These are phyloP conservation scores for Physella acuta DNA, from an alignment of 1,140 invertebrate species.

Conservation along the genomic window DNA sequence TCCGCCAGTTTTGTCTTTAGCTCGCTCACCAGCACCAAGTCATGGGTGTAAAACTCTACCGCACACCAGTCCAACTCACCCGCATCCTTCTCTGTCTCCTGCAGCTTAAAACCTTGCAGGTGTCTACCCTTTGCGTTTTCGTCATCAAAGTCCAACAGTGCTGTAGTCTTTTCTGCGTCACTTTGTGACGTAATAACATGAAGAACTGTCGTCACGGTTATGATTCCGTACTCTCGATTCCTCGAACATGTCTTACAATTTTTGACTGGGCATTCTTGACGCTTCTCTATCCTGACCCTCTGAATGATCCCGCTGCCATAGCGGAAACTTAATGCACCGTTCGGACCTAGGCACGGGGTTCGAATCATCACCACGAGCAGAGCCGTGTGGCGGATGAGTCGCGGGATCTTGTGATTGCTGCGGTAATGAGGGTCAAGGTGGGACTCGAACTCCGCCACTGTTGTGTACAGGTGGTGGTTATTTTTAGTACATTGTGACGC, in stretches of 20 bases:
- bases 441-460: too few species aligned
- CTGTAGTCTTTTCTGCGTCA: neutral
- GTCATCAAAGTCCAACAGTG: neutral
- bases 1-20: neutral
- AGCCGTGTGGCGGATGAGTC: too few species aligned
- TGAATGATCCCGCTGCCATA: neutral
- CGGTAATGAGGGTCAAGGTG: too few species aligned
- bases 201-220: neutral
- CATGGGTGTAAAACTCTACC: neutral
- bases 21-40: neutral
- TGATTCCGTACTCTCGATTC: neutral
- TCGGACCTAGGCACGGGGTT: too few species aligned
- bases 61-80: neutral
- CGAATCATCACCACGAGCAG: too few species aligned
- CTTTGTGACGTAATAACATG: neutral
- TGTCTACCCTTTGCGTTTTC: neutral
- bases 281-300: neutral
- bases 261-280: neutral
- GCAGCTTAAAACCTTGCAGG: neutral
- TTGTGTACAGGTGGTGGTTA: too few species aligned
- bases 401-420: too few species aligned
- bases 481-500: too few species aligned
- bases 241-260: neutral
- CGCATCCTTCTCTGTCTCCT: neutral
- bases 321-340: neutral